phyloP scores from a whole-genome alignment of 2,888 invertebrate species.

The Cephonodes hylas region DNA sequence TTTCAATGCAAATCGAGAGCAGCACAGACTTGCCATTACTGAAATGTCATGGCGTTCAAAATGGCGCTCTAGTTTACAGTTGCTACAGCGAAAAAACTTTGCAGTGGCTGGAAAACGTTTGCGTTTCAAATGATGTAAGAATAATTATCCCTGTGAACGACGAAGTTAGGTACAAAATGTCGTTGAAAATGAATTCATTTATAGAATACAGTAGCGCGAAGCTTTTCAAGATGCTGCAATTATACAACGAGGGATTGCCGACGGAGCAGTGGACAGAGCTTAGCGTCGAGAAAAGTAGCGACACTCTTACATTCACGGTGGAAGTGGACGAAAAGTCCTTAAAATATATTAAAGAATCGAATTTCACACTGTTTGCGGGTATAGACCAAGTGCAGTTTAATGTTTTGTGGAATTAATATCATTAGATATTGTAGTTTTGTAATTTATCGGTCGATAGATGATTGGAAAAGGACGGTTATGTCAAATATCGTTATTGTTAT shows the following conservation, averaged over 20 bases:
- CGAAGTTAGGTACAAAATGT: slow-evolving; percentile 28
- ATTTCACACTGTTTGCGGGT: slow-evolving; percentile 47
- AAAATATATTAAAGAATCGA: slow-evolving; percentile 36
- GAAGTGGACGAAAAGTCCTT: slow-evolving; percentile 44
- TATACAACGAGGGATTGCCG: slow-evolving; percentile 42
- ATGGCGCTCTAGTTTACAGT: slow-evolving; percentile 47
- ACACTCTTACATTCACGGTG: slow-evolving; percentile 29
- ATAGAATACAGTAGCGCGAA: slow-evolving; percentile 29
- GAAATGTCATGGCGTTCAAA: slow-evolving; percentile 51
- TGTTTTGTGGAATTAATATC: slow-evolving; percentile 20
- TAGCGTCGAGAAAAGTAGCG: slow-evolving; percentile 19
- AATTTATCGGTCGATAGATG: neutral
- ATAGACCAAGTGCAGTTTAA: slow-evolving; percentile 48
- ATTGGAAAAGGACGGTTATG: neutral
- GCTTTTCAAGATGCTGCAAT: slow-evolving; percentile 41
- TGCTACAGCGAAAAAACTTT: slow-evolving; percentile 39
- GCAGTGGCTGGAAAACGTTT: slow-evolving; percentile 14
- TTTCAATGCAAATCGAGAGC: slow-evolving; percentile 35
- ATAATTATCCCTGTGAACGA: slow-evolving; percentile 12
- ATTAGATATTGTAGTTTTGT: neutral
- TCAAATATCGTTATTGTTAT: too few relatives aligned
- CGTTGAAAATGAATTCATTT: slow-evolving; percentile 36
- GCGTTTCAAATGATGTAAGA: slow-evolving; percentile 24
- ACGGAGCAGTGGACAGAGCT: slow-evolving; percentile 43
- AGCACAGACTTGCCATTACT: slow-evolving; percentile 39